These are phyloP conservation scores for Amphiprion clarkii DNA, from an alignment of 2,797 vertebrate genomes.

Conservation along the genomic window DNA sequence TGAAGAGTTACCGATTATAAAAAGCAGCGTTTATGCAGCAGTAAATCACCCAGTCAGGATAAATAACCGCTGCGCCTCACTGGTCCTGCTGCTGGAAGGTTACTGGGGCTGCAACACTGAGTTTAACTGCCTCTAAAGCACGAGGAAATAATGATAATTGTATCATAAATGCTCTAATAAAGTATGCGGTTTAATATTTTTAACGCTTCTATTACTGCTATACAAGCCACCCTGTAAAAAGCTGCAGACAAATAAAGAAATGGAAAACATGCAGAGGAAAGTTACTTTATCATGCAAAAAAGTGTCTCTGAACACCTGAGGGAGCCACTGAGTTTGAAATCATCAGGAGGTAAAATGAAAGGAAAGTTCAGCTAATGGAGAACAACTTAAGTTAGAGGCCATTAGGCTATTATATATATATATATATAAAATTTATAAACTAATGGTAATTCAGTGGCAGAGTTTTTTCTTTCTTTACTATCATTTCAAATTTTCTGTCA, in stretches of 20 bases:
- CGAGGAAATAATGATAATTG: constrained; percentile 42
- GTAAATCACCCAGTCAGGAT: constrained; percentile 29
- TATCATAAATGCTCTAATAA: constrained; percentile 28
- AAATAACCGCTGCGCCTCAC: constrained; percentile 48
- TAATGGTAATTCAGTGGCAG: no score
- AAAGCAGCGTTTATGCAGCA: constrained; percentile 34
- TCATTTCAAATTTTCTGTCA: no score
- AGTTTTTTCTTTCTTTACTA: no score
- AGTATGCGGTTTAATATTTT: constrained; percentile 43
- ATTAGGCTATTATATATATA: background rate
- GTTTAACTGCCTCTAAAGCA: constrained; percentile 51
- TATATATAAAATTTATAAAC: background rate
- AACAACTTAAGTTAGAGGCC: background rate
- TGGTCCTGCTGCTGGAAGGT: constrained; percentile 27
- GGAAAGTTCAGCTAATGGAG: background rate
- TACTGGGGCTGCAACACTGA: constrained; percentile 39
- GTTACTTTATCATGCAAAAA: background rate
- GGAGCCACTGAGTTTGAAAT: constrained; percentile 3
- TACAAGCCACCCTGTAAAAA: background rate
- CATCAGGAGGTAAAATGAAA: background rate
- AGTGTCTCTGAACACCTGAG: background rate
- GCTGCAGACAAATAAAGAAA: background rate
- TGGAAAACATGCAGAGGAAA: background rate
- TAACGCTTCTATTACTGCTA: constrained; percentile 38
- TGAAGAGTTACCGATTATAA: constrained; percentile 66